phyloP scores from a whole-genome alignment of 2,797 vertebrate species.

The Eulemur rubriventer region DNA sequence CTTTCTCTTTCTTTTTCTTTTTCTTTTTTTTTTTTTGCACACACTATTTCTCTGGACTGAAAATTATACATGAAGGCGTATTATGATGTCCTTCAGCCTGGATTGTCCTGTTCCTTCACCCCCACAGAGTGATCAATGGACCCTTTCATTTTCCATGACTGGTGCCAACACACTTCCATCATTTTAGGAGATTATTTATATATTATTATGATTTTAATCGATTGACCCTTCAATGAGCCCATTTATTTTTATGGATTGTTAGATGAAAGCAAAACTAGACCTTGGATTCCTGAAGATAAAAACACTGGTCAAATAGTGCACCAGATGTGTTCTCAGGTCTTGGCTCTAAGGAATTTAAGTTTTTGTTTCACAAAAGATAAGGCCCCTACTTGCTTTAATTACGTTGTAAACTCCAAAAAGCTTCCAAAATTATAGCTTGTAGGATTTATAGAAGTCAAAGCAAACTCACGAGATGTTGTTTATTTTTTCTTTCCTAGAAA shows the following conservation, averaged over 20 bases:
- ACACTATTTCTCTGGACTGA: not conserved
- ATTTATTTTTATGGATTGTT: not conserved
- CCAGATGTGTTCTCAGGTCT: not conserved
- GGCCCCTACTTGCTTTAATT: not conserved
- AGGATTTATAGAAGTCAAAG: not conserved
- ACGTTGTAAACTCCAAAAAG: not conserved
- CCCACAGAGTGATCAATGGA: rapidly evolving
- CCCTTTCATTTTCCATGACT: not conserved
- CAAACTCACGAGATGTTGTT: not conserved
- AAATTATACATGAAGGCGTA: not conserved
- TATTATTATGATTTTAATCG: not conserved
- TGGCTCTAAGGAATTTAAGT: not conserved
- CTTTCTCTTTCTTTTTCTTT: rapidly evolving
- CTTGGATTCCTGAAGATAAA: not conserved
- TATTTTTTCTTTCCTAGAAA: not conserved
- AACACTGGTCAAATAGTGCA: too few species aligned
- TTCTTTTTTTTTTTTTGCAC: not conserved
- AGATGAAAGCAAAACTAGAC: not conserved
- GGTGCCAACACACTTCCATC: not conserved
- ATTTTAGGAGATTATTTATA: not conserved
- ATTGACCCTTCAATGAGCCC: rapidly evolving
- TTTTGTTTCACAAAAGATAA: not conserved
- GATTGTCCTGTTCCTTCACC: not conserved
- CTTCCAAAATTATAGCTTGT: not conserved
- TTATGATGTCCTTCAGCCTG: not conserved